Evolutionary conservation across 1,140 invertebrate species (phyloP), one percentile per base, ranked within the genome.

Genomic region (Pteromalus puparum): DNA sequence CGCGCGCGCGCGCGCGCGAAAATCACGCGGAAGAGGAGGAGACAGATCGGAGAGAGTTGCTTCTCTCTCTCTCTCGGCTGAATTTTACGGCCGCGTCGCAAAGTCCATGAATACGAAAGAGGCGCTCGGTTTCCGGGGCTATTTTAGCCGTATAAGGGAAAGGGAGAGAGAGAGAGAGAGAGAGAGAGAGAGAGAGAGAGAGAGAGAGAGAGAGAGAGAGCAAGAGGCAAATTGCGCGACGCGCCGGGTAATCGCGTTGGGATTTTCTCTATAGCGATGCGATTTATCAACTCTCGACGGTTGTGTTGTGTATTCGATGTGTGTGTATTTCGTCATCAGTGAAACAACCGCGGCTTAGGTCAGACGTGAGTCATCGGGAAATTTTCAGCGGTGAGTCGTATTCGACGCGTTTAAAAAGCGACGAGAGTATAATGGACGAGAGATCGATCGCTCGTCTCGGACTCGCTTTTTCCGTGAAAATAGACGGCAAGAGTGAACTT

Each of bases 81-180:
- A 83, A 83, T 83, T 78, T 78, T 77, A 83, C 34, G 38, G 73
- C 48, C 74, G 7, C 61, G 7, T 28, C 61, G 61, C 34, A 84
- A 79, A 84, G 83, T 84, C 77, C 75, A 84, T 84, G 83, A 84
- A 84, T 84, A 84, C 68, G 83, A 84, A 84, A 74, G 70, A 75
- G 74, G 72, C 78, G 46, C 65, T 38, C 75, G n/a, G 78, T 46
- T 42, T 74, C 75, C 46, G 46, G 26, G 74, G 38, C 81, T 70
- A 83, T 83, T 76, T 83, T 83, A 38, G 6, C 13, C 38, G 73
- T 2, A 34, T 15, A 21, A 70, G 68, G 21, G 38, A 81, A 21
- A 72, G 26, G 53, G 79, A 30, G 67, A 81, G 67, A 30, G 15
- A 70, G 78, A 26, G 78, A 80, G 65, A 30, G 68, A 81, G 79